Base-by-base conservation (phyloP, 2,888 invertebrate species). In the Macropis europaea region DNA sequence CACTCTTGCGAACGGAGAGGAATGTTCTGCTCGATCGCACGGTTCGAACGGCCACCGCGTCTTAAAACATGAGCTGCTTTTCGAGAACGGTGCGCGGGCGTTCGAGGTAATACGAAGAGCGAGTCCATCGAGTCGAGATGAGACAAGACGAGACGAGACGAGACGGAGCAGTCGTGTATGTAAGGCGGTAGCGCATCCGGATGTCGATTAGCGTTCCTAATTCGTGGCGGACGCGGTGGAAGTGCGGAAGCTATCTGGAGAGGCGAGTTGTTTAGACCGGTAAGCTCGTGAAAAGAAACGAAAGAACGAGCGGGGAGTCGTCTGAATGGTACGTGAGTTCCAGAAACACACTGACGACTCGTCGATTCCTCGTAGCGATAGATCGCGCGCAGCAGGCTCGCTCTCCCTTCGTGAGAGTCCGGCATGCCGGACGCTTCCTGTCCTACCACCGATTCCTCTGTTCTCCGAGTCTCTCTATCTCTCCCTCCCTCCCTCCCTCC, bases 341-440 rank as follows among this genome's bases (percentile, higher is more conserved):
- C 82, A 85, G 86, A 85, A 85, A 86, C 86, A 86, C 85, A 86
- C 85, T 86, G 86, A 85, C 85, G 64, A 67, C 81, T 82, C 61
- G 67, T 70, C 76, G 77, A 81, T 82, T 82, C 83, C 71, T 60
- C 82, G 79, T 83, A 83, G 59, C 63, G 83, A 81, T 66, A 63
- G 71, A 26, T 48, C 48, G 59, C 50, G 26, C 53, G 48, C 56
- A 36, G 34, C 45, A 56, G 50, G 26, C 75, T 43, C 45, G 61
- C 15, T 38, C 70, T 74, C 68, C 68, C 78, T 76, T 53, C n/a
- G n/a, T n/a, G n/a, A n/a, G n/a, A n/a, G 78, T 77, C 70, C 76
- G 76, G 76, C 62, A 76, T 50, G 77, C 71, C 64, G 64, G 54
- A 67, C 72, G 62, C 73, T 83, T 84, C 84, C 84, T 77, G 79